These are phyloP conservation scores for Oxyura jamaicensis DNA, from an alignment of 2,113 vertebrate genomes.

Conservation along the genomic window DNA sequence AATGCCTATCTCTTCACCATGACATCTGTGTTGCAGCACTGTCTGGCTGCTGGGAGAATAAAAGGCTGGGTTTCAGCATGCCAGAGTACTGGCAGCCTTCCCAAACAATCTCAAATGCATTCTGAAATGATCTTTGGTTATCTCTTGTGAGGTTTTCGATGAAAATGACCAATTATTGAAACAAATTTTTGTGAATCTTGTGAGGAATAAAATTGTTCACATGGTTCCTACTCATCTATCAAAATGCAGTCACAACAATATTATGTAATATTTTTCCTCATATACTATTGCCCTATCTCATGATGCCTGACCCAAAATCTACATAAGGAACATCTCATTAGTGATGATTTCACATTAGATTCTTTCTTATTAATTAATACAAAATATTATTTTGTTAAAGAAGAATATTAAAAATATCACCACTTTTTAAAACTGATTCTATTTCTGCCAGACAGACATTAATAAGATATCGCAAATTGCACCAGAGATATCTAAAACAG, in stretches of 20 bases:
- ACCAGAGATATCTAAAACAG: background rate
- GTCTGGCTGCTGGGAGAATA: background rate
- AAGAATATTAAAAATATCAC: background rate
- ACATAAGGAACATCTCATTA: background rate
- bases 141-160: background rate
- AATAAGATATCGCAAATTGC: background rate
- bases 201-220: background rate
- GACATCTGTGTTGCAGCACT: background rate
- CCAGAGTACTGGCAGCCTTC: background rate
- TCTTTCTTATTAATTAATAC: background rate
- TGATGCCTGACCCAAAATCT: background rate
- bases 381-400: background rate
- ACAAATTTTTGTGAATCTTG: background rate
- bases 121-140: background rate
- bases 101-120: background rate
- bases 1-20: background rate
- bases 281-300: background rate
- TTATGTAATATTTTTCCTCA: background rate
- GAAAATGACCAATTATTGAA: background rate
- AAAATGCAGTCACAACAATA: background rate
- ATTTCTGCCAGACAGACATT: background rate
- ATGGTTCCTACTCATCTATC: background rate
- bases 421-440: background rate
- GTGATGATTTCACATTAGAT: background rate
- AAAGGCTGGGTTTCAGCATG: background rate